A percentile compares a stretch with the other conserved stretches of the same genome.
Conservation (phyloP, 2,888 invertebrate species). For the Hydriomena furcata region DNA sequence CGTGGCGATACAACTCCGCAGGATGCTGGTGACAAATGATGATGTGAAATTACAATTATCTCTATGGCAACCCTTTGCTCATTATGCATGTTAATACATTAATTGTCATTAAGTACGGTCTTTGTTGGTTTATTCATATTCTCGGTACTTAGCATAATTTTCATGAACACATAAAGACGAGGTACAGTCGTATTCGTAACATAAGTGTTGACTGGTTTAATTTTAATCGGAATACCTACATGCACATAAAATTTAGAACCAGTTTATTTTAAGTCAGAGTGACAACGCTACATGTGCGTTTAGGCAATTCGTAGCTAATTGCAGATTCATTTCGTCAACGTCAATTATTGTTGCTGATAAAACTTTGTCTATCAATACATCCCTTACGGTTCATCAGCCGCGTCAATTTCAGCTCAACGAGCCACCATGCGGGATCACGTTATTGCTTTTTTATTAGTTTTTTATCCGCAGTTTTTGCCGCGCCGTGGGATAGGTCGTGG, state of each 20-base stretch:
- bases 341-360: slow-evolving; percentile 26
- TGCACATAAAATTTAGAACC: too few species aligned
- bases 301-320: too few species aligned
- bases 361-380: slow-evolving; percentile 31
- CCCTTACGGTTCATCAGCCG: slow-evolving; percentile 73
- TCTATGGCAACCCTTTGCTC: slow-evolving; percentile 69
- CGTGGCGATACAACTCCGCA: slow-evolving; percentile 56
- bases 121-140: slow-evolving; percentile 22
- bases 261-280: too few species aligned
- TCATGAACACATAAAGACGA: background rate
- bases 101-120: slow-evolving; percentile 48
- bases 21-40: slow-evolving; percentile 83
- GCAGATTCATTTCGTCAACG: too few species aligned
- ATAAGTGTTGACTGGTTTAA: background rate
- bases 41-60: slow-evolving; percentile 81
- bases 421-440: slow-evolving; percentile 80
- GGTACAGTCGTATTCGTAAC: background rate
- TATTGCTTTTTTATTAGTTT: slow-evolving; percentile 83
- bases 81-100: slow-evolving; percentile 74
- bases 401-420: slow-evolving; percentile 79
- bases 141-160: slow-evolving; percentile 19
- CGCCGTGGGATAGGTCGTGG: slow-evolving; percentile 80
- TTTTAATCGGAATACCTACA: background rate
- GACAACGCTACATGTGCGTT: too few species aligned
- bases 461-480: slow-evolving; percentile 76